These are phyloP conservation scores for Hyphantria cunea DNA, from an alignment of 1,140 invertebrate species.

Conservation along the genomic window DNA sequence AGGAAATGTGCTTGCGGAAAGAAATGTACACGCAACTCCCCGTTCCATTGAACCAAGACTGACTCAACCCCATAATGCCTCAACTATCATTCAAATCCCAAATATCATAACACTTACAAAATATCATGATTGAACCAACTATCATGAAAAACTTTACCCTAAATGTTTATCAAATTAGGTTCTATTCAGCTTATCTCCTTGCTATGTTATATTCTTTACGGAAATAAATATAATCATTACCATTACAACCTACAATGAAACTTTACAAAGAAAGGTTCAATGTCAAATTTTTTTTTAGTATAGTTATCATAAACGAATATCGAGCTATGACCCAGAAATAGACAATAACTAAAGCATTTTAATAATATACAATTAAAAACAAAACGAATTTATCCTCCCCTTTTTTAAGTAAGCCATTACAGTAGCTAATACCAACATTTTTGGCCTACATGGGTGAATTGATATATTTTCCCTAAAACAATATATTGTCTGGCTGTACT, in stretches of 20 bases:
- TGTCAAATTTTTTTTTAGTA: not conserved
- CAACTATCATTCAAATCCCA: not conserved
- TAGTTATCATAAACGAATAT: slow-evolving; percentile 1
- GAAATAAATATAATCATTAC: too few species aligned
- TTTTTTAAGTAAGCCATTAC: not conserved
- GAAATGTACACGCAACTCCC: slow-evolving; percentile 87
- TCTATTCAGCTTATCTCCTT: too few species aligned
- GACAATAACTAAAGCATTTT: slow-evolving; percentile 18
- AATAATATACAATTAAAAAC: not conserved
- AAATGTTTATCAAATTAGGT: too few species aligned
- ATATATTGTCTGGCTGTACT: too few species aligned
- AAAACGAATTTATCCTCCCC: slow-evolving; percentile 23
- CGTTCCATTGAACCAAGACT: slow-evolving; percentile 47
- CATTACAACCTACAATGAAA: too few species aligned
- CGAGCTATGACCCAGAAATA: slow-evolving; percentile 11
- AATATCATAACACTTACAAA: not conserved
- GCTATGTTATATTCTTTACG: too few species aligned
- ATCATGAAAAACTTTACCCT: too few species aligned
- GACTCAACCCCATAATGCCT: slow-evolving; percentile 33
- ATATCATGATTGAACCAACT: not conserved
- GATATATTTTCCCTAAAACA: too few species aligned
- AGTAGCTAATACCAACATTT: too few species aligned
- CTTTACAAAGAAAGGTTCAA: not conserved
- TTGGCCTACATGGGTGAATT: too few species aligned
- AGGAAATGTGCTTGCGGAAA: slow-evolving; percentile 95